Evolutionary conservation across 2,888 invertebrate species (phyloP), one percentile per base, ranked within the genome.

Genomic region (Trichopria drosophilae): DNA sequence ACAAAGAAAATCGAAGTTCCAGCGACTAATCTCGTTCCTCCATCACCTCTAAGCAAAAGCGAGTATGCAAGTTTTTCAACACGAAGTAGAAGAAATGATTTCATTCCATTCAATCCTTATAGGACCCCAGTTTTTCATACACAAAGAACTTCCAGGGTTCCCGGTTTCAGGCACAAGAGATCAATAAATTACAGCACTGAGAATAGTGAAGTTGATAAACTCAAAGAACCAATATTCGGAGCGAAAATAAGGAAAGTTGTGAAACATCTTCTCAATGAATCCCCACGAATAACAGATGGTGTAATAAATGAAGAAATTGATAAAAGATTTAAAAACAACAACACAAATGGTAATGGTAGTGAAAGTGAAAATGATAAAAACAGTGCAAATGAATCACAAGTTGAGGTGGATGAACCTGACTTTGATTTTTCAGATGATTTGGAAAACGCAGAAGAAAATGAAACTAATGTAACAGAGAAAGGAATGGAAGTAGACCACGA

Each of bases 251-350:
- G 44, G 34, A 55, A 53, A 26, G 35, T 34, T 23, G 55, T 56
- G 15, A 46, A 60, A 4, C 44, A 65, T 23, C 42, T 71, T 1
- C 45, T 74, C 13, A 47, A 64, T 31, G 62, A 64, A 16, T 51
- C 71, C 10, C 65, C 70, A 0, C 54, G 48, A 26, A 48, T 71
- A 29, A 56, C 60, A 6, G 56, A 55, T 1, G 58, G 60, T 3
- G 59, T 68, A 2, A 61, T 73, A 4, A 56, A 71, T 22, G 58
- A 65, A 39, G 75, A 75, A 59, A 67, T 75, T 6, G 44, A 65
- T 13, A 39, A 52, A 13, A 55, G 68, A 51, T 66, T 67, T 44
- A 55, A 62, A 23, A 42, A 55, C 18, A 29, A 19, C 7, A 23
- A 37, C 19, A 52, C 46, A 13, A 50, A 64, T 46, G 62, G 61